Percentiles rank a stretch among this genome's conserved stretches.
These are phyloP conservation scores for Syngnathus floridae DNA, from an alignment of 2,113 vertebrate species.

Conservation along the genomic window DNA sequence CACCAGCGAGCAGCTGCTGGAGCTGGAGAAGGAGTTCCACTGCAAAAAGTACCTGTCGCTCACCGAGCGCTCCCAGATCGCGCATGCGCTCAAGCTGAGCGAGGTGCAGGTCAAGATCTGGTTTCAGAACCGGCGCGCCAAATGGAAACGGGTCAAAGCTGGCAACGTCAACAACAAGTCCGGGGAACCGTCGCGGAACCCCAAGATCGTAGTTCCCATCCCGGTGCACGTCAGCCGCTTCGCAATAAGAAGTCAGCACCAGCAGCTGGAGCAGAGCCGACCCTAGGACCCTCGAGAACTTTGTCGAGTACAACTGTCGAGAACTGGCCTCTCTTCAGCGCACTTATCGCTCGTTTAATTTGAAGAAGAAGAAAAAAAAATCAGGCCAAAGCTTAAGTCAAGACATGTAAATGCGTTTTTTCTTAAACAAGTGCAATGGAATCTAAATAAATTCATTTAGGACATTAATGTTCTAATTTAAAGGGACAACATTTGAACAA, in stretches of 20 bases:
- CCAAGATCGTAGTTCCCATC: slow-evolving; percentile 97
- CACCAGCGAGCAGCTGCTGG: slow-evolving; percentile 96
- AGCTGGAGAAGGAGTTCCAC: slow-evolving; percentile 98
- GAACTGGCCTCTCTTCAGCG: background rate
- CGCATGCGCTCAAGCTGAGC: slow-evolving; percentile 94
- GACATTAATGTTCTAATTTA: background rate
- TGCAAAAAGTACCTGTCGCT: slow-evolving; percentile 98
- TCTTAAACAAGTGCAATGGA: background rate
- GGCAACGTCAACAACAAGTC: slow-evolving; percentile 97
- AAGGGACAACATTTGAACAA: background rate
- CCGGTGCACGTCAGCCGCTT: slow-evolving; percentile 98
- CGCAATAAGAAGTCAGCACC: slow-evolving; percentile 95
- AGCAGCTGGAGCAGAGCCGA: slow-evolving; percentile 93
- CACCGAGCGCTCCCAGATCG: slow-evolving; percentile 97
- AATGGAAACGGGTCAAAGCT: slow-evolving; percentile 98
- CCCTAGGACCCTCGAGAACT: slow-evolving; percentile 65
- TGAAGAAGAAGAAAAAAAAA: background rate
- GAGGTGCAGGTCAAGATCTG: slow-evolving; percentile 99
- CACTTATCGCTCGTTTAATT: background rate
- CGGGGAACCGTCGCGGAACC: slow-evolving; percentile 91
- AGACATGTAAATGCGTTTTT: background rate
- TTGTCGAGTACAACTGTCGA: background rate
- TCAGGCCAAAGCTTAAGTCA: slow-evolving; percentile 2
- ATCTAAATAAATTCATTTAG: background rate
- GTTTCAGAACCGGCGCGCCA: slow-evolving; percentile 98